Percentiles rank a stretch among this genome's conserved stretches.
These are phyloP conservation scores for Aplodontia rufa DNA, from an alignment of 2,113 vertebrate genomes.

Conservation along the genomic window DNA sequence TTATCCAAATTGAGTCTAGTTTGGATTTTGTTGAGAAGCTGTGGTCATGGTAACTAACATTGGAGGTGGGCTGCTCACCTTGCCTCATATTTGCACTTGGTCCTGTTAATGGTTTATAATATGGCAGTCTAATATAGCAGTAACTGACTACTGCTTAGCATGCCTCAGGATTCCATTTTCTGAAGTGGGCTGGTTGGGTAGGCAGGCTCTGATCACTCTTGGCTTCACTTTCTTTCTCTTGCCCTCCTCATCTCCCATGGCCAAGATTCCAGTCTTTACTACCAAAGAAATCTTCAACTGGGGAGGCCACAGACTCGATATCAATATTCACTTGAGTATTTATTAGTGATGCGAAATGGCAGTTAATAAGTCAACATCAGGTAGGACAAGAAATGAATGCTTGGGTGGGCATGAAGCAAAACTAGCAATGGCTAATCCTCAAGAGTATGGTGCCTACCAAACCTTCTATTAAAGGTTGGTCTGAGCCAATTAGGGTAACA, in stretches of 20 bases:
- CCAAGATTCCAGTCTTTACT: neutral
- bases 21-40: neutral
- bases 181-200: neutral
- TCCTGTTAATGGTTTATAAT: too few relatives aligned
- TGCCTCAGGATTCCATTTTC: neutral
- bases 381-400: neutral
- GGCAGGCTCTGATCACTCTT: neutral
- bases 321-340: neutral
- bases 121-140: neutral
- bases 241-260: accelerated
- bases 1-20: neutral
- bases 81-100: neutral
- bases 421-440: neutral
- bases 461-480: neutral
- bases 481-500: neutral
- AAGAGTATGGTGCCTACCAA: accelerated
- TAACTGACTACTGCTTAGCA: neutral
- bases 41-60: too few relatives aligned
- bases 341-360: neutral
- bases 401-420: neutral
- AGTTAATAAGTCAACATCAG: neutral
- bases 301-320: neutral
- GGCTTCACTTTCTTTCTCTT: neutral
- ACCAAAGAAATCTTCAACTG: neutral
- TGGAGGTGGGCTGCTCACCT: neutral